Evolutionary conservation across 2,797 vertebrate species (phyloP).

Genomic region (Ataeniobius toweri): DNA sequence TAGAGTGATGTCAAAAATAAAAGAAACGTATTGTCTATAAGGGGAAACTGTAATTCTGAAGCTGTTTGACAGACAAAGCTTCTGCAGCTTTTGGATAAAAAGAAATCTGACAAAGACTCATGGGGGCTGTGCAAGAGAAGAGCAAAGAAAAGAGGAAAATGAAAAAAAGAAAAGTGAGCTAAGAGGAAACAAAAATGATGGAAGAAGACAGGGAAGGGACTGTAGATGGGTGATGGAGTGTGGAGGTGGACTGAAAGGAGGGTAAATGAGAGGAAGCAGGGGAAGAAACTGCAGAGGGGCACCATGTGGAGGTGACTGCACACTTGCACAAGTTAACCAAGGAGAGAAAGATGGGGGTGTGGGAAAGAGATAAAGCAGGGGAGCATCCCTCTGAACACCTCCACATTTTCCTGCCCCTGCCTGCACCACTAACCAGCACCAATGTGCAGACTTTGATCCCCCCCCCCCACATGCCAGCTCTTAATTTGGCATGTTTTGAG

Average conservation of each 20-base stretch:
- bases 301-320: conserved; percentile 12
- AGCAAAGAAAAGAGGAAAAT: conserved; percentile 6
- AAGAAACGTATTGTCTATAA: conserved; percentile 5
- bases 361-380: conserved; percentile 6
- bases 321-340: conserved; percentile 2
- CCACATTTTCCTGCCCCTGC: conserved; percentile 24
- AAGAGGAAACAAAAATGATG: conserved; percentile 24
- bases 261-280: conserved; percentile 10
- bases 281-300: conserved; percentile 1
- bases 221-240: conserved; percentile 33
- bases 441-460: not conserved
- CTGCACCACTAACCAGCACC: not conserved
- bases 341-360: conserved; percentile 3
- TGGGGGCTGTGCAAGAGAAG: conserved; percentile 3
- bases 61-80: conserved; percentile 19
- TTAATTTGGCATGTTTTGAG: conserved; percentile 9
- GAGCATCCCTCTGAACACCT: conserved; percentile 9
- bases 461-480: conserved; percentile 15
- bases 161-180: conserved; percentile 3
- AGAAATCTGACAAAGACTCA: conserved; percentile 30
- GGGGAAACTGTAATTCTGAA: conserved; percentile 14
- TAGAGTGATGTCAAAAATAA: conserved; percentile 6
- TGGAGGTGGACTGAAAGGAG: conserved; percentile 23
- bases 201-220: conserved; percentile 20
- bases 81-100: not conserved